A percentile compares a stretch with the other conserved stretches of the same genome.
These are phyloP conservation scores for Todiramphus chloris DNA, from an alignment of 2,113 vertebrate species.

Conservation along the genomic window DNA sequence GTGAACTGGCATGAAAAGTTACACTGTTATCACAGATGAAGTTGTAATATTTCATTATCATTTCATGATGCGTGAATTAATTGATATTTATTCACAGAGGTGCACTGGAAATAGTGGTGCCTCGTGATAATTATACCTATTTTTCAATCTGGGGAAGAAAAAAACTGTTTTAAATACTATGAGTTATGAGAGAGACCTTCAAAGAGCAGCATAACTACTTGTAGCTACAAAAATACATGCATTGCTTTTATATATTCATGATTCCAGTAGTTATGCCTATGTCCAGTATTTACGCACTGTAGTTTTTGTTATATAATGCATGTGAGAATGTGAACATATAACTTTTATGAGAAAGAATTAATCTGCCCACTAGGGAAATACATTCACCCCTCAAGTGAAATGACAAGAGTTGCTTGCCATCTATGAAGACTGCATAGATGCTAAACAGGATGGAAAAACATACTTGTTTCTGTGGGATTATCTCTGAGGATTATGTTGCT, in stretches of 20 bases:
- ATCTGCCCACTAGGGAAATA: background rate
- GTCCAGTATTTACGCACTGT: background rate
- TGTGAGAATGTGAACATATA: background rate
- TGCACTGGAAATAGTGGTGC: slow-evolving; percentile 46
- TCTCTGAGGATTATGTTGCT: background rate
- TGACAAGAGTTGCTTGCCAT: background rate
- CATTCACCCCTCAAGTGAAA: background rate
- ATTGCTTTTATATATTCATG: background rate
- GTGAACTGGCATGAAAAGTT: slow-evolving; percentile 65
- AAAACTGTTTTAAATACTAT: background rate
- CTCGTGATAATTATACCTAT: slow-evolving; percentile 57
- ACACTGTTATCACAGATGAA: slow-evolving; percentile 64
- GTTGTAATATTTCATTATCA: slow-evolving; percentile 70
- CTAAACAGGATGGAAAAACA: background rate
- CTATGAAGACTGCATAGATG: background rate
- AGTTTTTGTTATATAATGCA: background rate
- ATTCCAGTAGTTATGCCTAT: background rate
- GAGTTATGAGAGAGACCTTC: slow-evolving; percentile 18
- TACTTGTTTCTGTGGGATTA: background rate
- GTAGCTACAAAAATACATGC: background rate
- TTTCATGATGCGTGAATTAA: slow-evolving; percentile 59
- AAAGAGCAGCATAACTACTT: background rate
- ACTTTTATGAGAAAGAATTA: background rate
- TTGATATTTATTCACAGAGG: slow-evolving; percentile 65
- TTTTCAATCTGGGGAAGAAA: slow-evolving; percentile 13